Conservation (phyloP, 1,140 invertebrate species). For the Zaprionus davidi region DNA sequence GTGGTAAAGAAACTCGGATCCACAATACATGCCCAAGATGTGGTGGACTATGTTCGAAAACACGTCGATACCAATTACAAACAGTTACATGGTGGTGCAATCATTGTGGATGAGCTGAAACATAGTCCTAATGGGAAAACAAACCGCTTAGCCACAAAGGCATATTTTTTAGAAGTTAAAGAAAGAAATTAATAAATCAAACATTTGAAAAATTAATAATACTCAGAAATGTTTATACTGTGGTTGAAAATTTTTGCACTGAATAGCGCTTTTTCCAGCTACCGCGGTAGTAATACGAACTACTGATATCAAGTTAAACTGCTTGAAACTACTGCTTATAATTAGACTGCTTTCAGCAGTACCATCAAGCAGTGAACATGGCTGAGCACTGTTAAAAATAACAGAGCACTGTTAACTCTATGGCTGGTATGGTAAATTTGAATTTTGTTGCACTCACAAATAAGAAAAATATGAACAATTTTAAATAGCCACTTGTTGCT, state of each 20-base stretch:
- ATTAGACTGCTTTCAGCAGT: not conserved
- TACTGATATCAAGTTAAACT: not conserved
- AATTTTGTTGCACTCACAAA: too few relatives aligned
- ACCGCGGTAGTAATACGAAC: too few relatives aligned
- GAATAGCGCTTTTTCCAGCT: not conserved
- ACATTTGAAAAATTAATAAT: too few relatives aligned
- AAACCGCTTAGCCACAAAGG: constrained; percentile 61
- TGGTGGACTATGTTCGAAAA: constrained; percentile 56
- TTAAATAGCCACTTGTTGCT: too few relatives aligned
- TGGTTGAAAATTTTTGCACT: not conserved
- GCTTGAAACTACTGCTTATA: not conserved
- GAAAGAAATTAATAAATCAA: constrained; percentile 25
- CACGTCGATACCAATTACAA: constrained; percentile 63
- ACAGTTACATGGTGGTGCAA: constrained; percentile 81
- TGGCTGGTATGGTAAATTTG: not conserved
- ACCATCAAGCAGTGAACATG: not conserved
- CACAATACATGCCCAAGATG: constrained; percentile 55
- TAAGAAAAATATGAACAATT: too few relatives aligned
- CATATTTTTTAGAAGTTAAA: constrained; percentile 51
- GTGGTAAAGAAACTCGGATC: constrained; percentile 56
- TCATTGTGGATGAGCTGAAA: constrained; percentile 84
- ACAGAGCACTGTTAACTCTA: not conserved
- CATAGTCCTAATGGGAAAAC: constrained; percentile 66
- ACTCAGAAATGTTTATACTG: not conserved
- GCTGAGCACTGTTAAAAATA: not conserved